Base-by-base conservation (phyloP, 2,888 invertebrate genomes). In the Vannuccia rotundouncinata region DNA sequence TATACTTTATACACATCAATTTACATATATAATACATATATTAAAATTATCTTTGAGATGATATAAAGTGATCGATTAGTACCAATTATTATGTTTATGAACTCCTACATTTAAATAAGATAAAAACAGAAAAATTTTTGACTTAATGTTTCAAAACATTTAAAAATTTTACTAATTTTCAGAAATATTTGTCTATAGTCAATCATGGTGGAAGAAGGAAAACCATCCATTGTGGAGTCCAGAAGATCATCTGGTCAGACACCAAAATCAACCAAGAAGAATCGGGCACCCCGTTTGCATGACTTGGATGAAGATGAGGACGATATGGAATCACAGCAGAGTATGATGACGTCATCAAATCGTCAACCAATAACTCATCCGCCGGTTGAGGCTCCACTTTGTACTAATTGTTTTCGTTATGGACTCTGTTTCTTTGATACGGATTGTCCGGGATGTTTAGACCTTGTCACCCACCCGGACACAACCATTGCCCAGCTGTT, bases 351-450 rank as follows among this genome's bases (percentile, higher is more conserved):
- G 77, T 74, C 29, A 79, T 27, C 27, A 74, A 77, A 29, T 59
- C 82, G 60, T 45, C 10, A 45, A 45, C 87, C 89, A 77, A 85
- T 87, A 82, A 86, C 87, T 59, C 89, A 89, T 82, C 86, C 87
- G 0, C 87, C 89, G 29, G 87, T 88, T 1, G 89, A 89, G 82
- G 88, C 89, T 2, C 89, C 89, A 10, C 83, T 89, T 22, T 89
- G 89, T 83, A 85, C 84, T 28, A 85, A 85, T 79, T 89, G 89
- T 82, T 85, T 85, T 81, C 85, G 86, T 80, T 83, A 86, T 60
- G 89, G 89, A 80, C 83, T 88, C 13, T 85, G 87, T 29, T 89
- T 89, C 84, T 89, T 89, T 83, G 88, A 89, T 82, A 88, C 89
- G 0, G 85, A 85, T 29, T 89, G 89, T 82, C 84, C 86, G 74